Conservation (phyloP, 2,888 invertebrate species). For the Notodonta ziczac region DNA sequence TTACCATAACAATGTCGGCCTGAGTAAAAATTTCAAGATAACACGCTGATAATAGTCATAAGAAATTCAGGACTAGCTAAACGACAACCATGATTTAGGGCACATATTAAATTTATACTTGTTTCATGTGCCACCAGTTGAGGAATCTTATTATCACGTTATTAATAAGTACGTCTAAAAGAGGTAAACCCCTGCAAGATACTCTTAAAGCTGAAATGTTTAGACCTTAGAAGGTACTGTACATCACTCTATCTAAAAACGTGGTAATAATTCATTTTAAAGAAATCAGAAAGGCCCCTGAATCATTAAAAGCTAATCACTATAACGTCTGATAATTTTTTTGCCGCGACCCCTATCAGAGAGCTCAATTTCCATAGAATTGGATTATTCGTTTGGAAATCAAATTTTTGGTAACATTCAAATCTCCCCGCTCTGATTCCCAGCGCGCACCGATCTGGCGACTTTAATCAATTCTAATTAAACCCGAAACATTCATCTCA, state of each 20-base stretch:
- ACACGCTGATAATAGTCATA: constrained; percentile 1
- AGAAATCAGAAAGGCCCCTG: background rate
- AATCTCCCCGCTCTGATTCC: constrained; percentile 9
- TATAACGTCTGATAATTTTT: background rate
- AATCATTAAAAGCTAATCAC: background rate
- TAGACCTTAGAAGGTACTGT: too few relatives aligned
- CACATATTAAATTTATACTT: too few relatives aligned
- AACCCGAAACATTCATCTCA: constrained; percentile 67
- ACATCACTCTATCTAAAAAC: too few relatives aligned
- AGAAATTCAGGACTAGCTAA: background rate
- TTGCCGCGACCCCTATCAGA: background rate
- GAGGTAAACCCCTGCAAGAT: too few relatives aligned
- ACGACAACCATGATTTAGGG: constrained; percentile 2
- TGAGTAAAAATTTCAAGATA: constrained; percentile 1
- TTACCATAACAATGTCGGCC: constrained; percentile 5
- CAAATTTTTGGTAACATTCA: background rate
- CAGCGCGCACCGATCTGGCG: constrained; percentile 39
- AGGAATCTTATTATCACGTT: too few relatives aligned
- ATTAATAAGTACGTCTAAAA: too few relatives aligned
- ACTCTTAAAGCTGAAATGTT: too few relatives aligned
- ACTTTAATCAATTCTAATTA: constrained; percentile 70
- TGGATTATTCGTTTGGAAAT: constrained; percentile 4
- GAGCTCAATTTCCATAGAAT: background rate
- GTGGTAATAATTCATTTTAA: background rate
- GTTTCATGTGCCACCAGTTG: too few relatives aligned